A percentile compares a stretch with the other conserved stretches of the same genome.
These are phyloP conservation scores for Leptinotarsa defecta DNA, from an alignment of 1,140 invertebrate species.

Conservation along the genomic window DNA sequence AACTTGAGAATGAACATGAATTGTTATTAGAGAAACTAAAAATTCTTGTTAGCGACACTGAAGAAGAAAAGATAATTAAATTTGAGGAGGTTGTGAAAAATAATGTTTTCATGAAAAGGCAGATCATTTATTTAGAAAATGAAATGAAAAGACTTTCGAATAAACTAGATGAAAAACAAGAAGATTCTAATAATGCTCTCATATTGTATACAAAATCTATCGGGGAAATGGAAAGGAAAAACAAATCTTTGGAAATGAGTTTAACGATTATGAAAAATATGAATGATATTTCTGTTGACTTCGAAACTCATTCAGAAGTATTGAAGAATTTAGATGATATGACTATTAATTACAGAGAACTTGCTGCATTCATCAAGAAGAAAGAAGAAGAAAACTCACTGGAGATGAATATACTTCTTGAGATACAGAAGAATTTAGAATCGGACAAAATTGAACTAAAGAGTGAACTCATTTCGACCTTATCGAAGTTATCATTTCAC, in stretches of 20 bases:
- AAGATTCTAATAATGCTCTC: conserved; percentile 51
- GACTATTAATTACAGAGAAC: conserved; percentile 52
- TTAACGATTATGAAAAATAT: conserved; percentile 50
- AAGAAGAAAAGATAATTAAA: conserved; percentile 24
- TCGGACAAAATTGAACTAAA: conserved; percentile 51
- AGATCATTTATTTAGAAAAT: conserved; percentile 33
- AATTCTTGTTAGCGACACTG: conserved; percentile 23
- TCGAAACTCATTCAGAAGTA: conserved; percentile 46
- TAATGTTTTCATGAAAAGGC: conserved; percentile 28
- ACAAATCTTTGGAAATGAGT: conserved; percentile 49
- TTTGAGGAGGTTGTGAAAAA: conserved; percentile 22
- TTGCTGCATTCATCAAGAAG: conserved; percentile 47
- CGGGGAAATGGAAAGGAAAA: conserved; percentile 49
- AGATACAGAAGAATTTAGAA: conserved; percentile 44
- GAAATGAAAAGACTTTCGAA: conserved; percentile 44
- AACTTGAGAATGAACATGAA: conserved; percentile 11
- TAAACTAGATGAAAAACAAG: conserved; percentile 51
- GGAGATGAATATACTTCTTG: conserved; percentile 41
- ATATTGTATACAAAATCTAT: conserved; percentile 47
- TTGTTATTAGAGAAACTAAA: conserved; percentile 30
- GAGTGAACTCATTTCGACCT: conserved; percentile 33
- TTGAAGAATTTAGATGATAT: conserved; percentile 54
- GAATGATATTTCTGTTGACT: conserved; percentile 50
- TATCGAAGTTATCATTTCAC: conserved; percentile 29
- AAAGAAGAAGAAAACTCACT: conserved; percentile 35